These are phyloP conservation scores for Galemys pyrenaicus DNA, from an alignment of 2,113 vertebrate genomes.

Conservation along the genomic window DNA sequence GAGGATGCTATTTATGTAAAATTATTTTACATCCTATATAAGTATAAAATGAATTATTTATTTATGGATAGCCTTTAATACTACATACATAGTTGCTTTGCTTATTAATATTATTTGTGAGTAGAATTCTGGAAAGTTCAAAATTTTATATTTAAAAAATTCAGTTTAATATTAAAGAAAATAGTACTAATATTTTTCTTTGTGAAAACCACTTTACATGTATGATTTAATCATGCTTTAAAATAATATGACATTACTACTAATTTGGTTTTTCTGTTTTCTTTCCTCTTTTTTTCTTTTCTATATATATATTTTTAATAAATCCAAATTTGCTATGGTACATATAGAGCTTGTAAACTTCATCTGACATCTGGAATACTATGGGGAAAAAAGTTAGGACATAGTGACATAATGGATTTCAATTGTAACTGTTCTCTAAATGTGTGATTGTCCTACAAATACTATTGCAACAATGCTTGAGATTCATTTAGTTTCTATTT, in stretches of 20 bases:
- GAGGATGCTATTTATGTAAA: neutral
- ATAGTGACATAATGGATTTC: neutral
- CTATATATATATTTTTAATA: too few species aligned
- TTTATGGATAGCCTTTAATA: neutral
- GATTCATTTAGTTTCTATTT: neutral
- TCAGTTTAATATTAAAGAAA: constrained; percentile 10
- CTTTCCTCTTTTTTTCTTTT: neutral
- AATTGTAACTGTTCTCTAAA: neutral
- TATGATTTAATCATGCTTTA: constrained; percentile 27
- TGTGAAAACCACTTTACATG: neutral
- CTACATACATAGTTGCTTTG: neutral
- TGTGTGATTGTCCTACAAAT: neutral
- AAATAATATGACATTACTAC: neutral
- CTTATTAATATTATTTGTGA: neutral
- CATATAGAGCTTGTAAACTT: neutral
- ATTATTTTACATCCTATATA: neutral
- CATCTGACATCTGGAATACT: neutral
- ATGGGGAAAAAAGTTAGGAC: neutral
- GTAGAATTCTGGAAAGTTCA: constrained; percentile 1
- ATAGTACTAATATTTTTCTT: constrained; percentile 1
- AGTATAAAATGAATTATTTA: neutral
- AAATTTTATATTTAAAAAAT: constrained; percentile 51
- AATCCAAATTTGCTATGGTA: neutral
- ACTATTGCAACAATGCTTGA: neutral
- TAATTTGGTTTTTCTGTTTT: constrained; percentile 32